Evolutionary conservation across 1,140 invertebrate species (phyloP), one percentile per base, ranked within the genome.

Genomic region (Branchinecta lindahli): DNA sequence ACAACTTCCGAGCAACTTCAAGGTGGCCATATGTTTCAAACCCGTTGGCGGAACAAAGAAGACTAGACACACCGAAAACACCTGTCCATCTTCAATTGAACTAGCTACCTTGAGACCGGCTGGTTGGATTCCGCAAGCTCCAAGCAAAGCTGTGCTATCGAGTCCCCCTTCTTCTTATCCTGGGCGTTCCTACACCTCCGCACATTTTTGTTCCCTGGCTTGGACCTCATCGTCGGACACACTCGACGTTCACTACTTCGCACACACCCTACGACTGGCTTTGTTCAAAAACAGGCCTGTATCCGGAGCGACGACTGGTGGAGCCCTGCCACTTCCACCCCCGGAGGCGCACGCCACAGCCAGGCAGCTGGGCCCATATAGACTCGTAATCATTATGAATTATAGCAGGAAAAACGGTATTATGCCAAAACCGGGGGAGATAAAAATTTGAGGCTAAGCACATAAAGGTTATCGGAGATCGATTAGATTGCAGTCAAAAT

Each of bases 261-360:
- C 52, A 15, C 18, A 12, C 52, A 15, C 18, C 52, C 12, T 61
- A 61, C 52, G 52, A 61, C 52, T 61, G 52, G 52, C 52, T 61
- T 61, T 61, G 18, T 61, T 15, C 52, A 61, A 61, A 61, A 61
- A 61, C 52, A 61, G 52, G 52, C 52, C 52, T 61, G 12, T 61
- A 15, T 20, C 18, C 52, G 12, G 18, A 61, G 52, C 12, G 4
- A 4, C 52, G 52, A 15, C 52, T 61, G 18, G 52, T 61, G 12
- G 12, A 12, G 12, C 52, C 52, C 12, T 6, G 12, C 18, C 12
- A 61, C 52, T 61, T 61, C 52, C 52, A 61, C 52, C 52, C 52
- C 52, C 18, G 12, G 12, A 61, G 52, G 52, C 52, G 52, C 18
- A 61, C 52, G 52, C 18, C 52, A 61, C 12, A 61, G 33, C 33